Base-by-base conservation (phyloP, 2,113 vertebrate genomes). In the Hypanus sabinus region DNA sequence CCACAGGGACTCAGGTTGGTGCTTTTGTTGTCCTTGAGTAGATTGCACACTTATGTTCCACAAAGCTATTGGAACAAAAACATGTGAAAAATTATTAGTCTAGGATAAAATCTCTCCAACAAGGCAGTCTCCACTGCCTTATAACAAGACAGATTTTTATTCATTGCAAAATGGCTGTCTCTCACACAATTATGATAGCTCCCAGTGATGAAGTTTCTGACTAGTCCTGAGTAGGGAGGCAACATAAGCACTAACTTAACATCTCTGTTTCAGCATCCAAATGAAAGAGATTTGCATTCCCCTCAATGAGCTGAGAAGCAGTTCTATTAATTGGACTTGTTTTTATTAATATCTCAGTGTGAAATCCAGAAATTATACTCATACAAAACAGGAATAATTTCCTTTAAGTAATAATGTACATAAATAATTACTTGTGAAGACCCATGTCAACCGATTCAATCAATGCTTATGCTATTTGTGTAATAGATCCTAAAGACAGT, bases 391-490 rank as follows among this genome's bases (percentile, higher is more conserved):
- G 62, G 57, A 62, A 20, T 33, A 30, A 91, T 70, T 36, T 38
- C 65, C 71, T 90, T 90, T 65, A 65, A 90, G 38, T 91, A 71
- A 91, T 91, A 65, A 91, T 5, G 16, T 20, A 91, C 87, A 65
- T 91, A 70, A 60, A 38, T 70, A 38, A 8, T 91, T 68, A 91
- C 33, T 91, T 30, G 30, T 27, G 33, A 38, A 92, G 70, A 30
- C 46, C 14, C n/a, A 71, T 70, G 65, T 36, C 62, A 68, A 71
- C 71, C 36, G 70, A 92, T 92, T 92, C 65, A 11, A 68, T 71
- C 65, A 27, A 55, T 3, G 1, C 46, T 20, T 24, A 55, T 55
- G 38, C 5, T 27, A 20, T 55, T 55, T 20, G 24, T 55, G 80
- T 16, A 60, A 60, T 85, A 16, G 14, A 62, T 4, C 55, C 27